phyloP scores from a whole-genome alignment of 2,113 vertebrate species.

The Cyanoderma ruficeps region DNA sequence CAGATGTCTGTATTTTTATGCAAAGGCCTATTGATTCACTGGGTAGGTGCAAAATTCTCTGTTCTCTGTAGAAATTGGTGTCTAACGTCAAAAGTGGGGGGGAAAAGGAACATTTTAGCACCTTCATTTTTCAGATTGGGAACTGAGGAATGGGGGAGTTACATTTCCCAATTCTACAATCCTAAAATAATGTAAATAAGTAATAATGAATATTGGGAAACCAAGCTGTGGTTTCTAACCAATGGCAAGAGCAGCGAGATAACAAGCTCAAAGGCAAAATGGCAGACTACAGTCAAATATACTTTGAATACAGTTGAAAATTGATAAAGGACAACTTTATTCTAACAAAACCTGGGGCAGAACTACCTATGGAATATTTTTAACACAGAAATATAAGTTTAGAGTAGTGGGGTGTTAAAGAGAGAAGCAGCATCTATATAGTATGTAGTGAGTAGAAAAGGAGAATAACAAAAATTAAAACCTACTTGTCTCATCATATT shows the following conservation, averaged over 20 bases:
- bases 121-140: background rate
- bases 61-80: background rate
- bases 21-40: background rate
- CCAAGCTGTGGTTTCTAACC: background rate
- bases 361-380: background rate
- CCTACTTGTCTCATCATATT: background rate
- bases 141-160: background rate
- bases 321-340: background rate
- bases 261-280: background rate
- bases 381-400: background rate
- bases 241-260: background rate
- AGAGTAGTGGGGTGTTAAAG: background rate
- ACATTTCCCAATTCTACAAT: background rate
- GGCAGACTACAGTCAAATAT: background rate
- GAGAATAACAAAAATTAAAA: background rate
- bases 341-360: background rate
- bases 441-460: background rate
- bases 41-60: background rate
- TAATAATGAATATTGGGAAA: background rate
- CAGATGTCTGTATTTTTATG: background rate
- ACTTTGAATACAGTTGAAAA: background rate
- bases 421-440: background rate
- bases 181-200: background rate
- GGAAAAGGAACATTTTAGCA: background rate
- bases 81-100: background rate